Evolutionary conservation across 2,113 vertebrate species (phyloP), one percentile per base, ranked within the genome.

Genomic region (Pedetes capensis): DNA sequence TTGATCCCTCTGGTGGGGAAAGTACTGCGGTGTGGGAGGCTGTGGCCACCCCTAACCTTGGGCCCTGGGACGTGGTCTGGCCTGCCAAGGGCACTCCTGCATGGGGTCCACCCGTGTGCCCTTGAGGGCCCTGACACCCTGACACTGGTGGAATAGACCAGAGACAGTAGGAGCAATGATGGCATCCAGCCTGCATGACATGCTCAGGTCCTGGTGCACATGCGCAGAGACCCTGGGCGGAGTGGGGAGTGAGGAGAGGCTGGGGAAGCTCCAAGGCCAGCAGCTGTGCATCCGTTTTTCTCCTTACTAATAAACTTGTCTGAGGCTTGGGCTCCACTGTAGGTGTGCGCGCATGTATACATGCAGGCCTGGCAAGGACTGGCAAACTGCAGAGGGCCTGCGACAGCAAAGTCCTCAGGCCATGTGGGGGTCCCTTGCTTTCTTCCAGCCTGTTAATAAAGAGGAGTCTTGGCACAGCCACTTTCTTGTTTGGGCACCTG

Each of bases 221-320:
- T 20, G 23, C 75, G 23, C n/a, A 74, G 22, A 66, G 27, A 61
- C 11, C 44, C 87, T 47, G 59, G 61, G 71, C 66, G 11, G 59
- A 57, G 29, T 53, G 76, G 49, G n/a, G 29, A 59, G 27, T 18
- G n/a, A 74, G 86, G 61, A 85, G 69, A 44, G 42, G 53, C 53
- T 47, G 57, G 84, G 79, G 85, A 71, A 53, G 14, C 68, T 32
- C n/a, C 49, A 59, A 57, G 57, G 18, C 34, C 79, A 23, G 74
- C 39, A 69, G 87, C 66, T 72, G 59, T 25, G 22, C 68, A 75
- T 89, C 25, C 75, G 18, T 91, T n/a, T 96, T 66, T 97, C 89
- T 96, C 64, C 72, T 95, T 49, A 23, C 93, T 93, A 97, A 96
- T 97, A 97, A 97, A 97, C 71, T 90, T 95, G 74, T 93, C 66